Evolutionary conservation across 2,797 vertebrate genomes (phyloP), one percentile per base, ranked within the genome.

Genomic region (Cercopithecus neglectus): DNA sequence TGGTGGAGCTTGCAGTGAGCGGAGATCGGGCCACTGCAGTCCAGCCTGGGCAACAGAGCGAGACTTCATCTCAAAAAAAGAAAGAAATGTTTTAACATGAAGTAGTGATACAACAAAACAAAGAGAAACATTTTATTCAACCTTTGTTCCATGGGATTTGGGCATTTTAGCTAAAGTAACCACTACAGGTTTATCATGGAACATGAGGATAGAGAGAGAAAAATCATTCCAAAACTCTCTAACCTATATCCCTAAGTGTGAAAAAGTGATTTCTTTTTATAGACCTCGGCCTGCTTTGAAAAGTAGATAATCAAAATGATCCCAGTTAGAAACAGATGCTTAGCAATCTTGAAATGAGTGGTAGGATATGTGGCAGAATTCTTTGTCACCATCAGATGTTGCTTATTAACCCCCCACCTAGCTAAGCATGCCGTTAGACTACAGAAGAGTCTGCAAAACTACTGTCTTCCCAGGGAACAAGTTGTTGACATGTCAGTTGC

Each of bases 281-380:
- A 87, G 83, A 84, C 36, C 11, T 41, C 46, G 16, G 70, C 21
- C 30, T 79, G 50, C 61, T 93, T 93, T 89, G 83, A 39, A 64
- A 96, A 91, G 80, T 24, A 97, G n/a, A 93, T 93, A 92, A 89
- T 41, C 50, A 89, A 96, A 96, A 82, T 30, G 50, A 95, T 92
- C 36, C 78, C 74, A 93, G 22, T 61, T 64, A 93, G 67, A 96
- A 96, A 92, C 87, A 98, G 93, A 95, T 97, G 83, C 57, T 98
- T 78, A 59, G 50, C 46, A 81, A 79, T 93, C 86, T 87, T 95
- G 84, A 91, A 96, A 87, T 41, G 30, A 94, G 80, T 21, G 19
- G 61, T 8, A 74, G 57, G 44, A 11, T 46, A 21, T 81, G 48
- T 36, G 80, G 61, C 64, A 76, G 44, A 85, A 57, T 8, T 28